Evolutionary conservation across 2,888 invertebrate genomes (phyloP).

Genomic region (Marasmarcha lunaedactyla): DNA sequence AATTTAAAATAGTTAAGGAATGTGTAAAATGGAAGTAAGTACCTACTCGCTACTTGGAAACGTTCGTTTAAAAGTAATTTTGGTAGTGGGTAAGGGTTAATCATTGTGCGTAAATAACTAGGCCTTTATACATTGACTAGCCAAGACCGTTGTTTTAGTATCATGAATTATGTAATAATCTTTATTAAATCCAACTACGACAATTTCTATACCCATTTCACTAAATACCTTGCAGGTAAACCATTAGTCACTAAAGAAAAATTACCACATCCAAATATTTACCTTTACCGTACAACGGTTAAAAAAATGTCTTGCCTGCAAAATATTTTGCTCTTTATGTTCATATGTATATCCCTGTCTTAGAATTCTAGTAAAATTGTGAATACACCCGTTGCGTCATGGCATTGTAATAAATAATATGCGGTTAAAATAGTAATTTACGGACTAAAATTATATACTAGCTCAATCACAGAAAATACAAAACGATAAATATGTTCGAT

Average conservation of each 20-base stretch:
- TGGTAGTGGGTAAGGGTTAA: slow-evolving; percentile 7
- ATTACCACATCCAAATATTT: too few relatives aligned
- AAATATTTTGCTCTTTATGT: too few relatives aligned
- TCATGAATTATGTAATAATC: too few relatives aligned
- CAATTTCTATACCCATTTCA: too few relatives aligned
- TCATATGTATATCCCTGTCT: too few relatives aligned
- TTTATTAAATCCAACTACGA: too few relatives aligned
- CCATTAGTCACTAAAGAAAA: too few relatives aligned
- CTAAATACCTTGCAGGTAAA: too few relatives aligned
- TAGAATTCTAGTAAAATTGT: too few relatives aligned
- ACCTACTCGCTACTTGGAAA: neutral
- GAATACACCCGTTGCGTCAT: neutral
- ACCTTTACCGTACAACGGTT: too few relatives aligned
- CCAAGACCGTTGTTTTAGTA: slow-evolving; percentile 31
- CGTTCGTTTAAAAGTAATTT: neutral
- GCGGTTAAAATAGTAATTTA: slow-evolving; percentile 26
- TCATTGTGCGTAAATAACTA: slow-evolving; percentile 22
- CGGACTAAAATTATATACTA: slow-evolving; percentile 37
- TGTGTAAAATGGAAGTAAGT: slow-evolving; percentile 52
- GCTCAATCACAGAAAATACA: slow-evolving; percentile 58
- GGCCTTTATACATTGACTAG: slow-evolving; percentile 60
- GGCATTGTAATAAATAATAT: slow-evolving; percentile 13
- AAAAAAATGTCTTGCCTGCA: too few relatives aligned
- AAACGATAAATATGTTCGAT: slow-evolving; percentile 27
- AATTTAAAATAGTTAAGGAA: slow-evolving; percentile 47